Conservation (phyloP, 2,888 invertebrate species). For the Operophtera brumata region DNA sequence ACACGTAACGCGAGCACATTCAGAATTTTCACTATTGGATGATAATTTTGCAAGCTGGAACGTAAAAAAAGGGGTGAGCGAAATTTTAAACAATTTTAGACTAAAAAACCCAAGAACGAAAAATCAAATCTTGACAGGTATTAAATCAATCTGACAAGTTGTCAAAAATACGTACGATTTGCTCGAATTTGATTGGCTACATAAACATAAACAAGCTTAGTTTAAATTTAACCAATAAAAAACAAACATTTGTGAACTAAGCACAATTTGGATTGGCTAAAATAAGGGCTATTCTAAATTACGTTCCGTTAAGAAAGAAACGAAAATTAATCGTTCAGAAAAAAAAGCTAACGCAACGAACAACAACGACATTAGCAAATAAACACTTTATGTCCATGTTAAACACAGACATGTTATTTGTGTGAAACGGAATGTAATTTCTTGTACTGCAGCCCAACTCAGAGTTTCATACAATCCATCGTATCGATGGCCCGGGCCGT, state of each 20-base stretch:
- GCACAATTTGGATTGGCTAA: slow-evolving; percentile 34
- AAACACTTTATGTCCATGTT: too few relatives aligned
- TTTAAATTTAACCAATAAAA: slow-evolving; percentile 49
- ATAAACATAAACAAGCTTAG: slow-evolving; percentile 33
- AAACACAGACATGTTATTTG: too few relatives aligned
- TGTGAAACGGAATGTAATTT: too few relatives aligned
- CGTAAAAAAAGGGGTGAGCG: slow-evolving; percentile 43
- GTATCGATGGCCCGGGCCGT: too few relatives aligned
- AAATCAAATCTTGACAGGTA: slow-evolving; percentile 40
- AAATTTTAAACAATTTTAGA: slow-evolving; percentile 49
- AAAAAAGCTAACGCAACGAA: too few relatives aligned
- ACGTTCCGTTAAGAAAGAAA: slow-evolving; percentile 39
- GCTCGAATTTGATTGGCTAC: slow-evolving; percentile 4
- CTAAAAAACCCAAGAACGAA: slow-evolving; percentile 43
- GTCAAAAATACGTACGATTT: neutral
- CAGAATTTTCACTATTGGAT: slow-evolving; percentile 44
- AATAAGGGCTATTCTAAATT: too few relatives aligned
- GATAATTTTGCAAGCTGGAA: slow-evolving; percentile 40
- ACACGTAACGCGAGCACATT: slow-evolving; percentile 45
- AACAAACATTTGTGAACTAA: slow-evolving; percentile 59
- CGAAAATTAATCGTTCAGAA: too few relatives aligned
- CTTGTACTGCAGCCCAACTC: too few relatives aligned
- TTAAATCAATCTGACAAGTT: slow-evolving; percentile 40
- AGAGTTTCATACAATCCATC: too few relatives aligned
- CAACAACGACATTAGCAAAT: too few relatives aligned